A percentile compares a stretch with the other conserved stretches of the same genome.
phyloP scores from a whole-genome alignment of 2,113 vertebrate genomes.

The Stigmatopora argus region DNA sequence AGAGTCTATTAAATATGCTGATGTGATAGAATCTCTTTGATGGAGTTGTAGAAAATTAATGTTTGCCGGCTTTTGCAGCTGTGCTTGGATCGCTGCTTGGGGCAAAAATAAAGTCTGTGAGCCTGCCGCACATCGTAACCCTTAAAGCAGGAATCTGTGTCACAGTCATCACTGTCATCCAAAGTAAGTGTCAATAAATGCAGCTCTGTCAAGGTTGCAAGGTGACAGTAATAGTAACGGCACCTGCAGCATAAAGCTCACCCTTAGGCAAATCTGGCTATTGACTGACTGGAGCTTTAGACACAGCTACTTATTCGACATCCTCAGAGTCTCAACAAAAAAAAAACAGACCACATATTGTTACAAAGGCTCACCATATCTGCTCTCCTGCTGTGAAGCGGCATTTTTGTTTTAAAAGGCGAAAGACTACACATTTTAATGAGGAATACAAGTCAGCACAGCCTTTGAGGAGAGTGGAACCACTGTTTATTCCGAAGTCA shows the following conservation, averaged over 20 bases:
- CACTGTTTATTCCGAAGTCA: not conserved
- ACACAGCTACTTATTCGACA: not conserved
- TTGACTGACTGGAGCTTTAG: not conserved
- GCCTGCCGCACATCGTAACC: not conserved
- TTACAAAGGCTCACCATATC: not conserved
- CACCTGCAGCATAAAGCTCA: not conserved
- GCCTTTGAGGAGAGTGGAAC: not conserved
- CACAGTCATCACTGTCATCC: not conserved
- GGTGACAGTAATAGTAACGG: not conserved
- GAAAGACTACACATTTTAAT: not conserved
- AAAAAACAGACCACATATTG: not conserved
- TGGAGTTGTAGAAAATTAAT: not conserved
- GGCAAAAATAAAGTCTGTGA: not conserved
- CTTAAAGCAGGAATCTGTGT: slow-evolving; percentile 1
- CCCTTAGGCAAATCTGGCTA: not conserved
- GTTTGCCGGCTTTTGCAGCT: not conserved
- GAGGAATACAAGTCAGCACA: not conserved
- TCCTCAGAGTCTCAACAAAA: not conserved
- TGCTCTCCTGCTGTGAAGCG: not conserved
- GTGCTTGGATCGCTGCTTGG: not conserved
- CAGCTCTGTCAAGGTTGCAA: not conserved
- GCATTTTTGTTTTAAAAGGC: not conserved
- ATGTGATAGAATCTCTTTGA: not conserved
- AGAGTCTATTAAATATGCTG: not conserved
- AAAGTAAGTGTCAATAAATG: not conserved